Conservation (phyloP, 2,797 vertebrate species). For the Benthosema pterotum region DNA sequence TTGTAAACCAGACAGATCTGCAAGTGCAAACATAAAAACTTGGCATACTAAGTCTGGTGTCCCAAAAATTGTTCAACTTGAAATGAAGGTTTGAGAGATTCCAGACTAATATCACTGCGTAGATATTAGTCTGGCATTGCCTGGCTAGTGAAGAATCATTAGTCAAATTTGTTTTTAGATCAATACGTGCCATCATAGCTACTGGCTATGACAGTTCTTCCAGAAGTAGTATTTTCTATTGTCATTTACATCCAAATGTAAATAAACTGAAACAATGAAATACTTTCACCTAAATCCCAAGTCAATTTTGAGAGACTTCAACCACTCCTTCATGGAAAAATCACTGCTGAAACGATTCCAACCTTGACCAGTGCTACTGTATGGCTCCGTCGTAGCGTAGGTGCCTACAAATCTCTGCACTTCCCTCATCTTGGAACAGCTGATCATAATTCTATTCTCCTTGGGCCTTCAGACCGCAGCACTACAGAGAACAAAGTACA, state of each 20-base stretch:
- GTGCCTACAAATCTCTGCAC: constrained; percentile 2
- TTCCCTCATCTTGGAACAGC: background rate
- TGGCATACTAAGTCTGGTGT: too few species aligned
- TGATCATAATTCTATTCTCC: constrained; percentile 3
- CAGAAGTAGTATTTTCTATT: constrained; percentile 1
- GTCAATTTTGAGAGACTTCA: background rate
- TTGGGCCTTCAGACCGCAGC: background rate
- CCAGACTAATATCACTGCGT: too few species aligned
- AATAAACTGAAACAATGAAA: background rate
- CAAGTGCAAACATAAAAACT: too few species aligned
- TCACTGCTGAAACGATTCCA: constrained; percentile 2
- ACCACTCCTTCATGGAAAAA: background rate
- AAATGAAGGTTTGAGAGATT: too few species aligned
- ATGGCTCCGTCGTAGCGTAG: background rate
- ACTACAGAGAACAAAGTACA: background rate
- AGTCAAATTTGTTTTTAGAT: background rate
- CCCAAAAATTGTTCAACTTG: too few species aligned
- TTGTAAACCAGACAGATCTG: too few species aligned
- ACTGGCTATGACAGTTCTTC: constrained; percentile 1
- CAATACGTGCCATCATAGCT: background rate
- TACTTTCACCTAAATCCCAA: background rate
- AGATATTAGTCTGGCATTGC: too few species aligned
- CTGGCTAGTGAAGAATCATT: too few species aligned
- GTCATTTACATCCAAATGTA: constrained; percentile 3
- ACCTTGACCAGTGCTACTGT: constrained; percentile 7